phyloP scores from a whole-genome alignment of 2,113 vertebrate genomes.

The Hippocampus mohnikei region DNA sequence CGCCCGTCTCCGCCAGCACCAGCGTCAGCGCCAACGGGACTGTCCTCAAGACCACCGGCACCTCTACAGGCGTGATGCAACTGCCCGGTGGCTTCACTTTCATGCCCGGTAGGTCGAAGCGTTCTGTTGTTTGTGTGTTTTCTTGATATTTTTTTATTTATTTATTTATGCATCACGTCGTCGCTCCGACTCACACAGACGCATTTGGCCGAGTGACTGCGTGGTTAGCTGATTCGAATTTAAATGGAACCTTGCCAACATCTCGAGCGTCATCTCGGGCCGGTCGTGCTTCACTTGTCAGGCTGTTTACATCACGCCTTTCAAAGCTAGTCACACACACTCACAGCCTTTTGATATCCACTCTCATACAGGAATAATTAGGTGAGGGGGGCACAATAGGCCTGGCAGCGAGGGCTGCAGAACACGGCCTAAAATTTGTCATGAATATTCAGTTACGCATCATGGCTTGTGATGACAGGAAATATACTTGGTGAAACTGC shows the following conservation, averaged over 20 bases:
- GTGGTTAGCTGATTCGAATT: constrained; percentile 52
- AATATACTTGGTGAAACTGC: constrained; percentile 31
- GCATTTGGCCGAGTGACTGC: constrained; percentile 23
- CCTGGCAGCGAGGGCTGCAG: constrained; percentile 39
- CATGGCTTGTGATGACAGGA: constrained; percentile 41
- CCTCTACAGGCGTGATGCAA: constrained; percentile 88
- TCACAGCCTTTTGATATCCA: constrained; percentile 61
- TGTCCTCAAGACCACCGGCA: constrained; percentile 86
- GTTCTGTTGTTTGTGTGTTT: constrained; percentile 6
- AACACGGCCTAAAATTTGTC: constrained; percentile 62
- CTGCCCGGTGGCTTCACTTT: constrained; percentile 92
- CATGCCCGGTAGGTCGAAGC: constrained; percentile 85
- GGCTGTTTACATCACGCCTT: constrained; percentile 44
- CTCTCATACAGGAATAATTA: constrained; percentile 65
- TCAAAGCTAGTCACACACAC: constrained; percentile 28
- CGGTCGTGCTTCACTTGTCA: constrained; percentile 9
- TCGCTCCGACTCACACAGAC: constrained; percentile 2
- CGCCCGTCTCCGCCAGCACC: constrained; percentile 84
- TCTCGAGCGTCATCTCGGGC: constrained; percentile 21
- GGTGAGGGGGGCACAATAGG: constrained; percentile 61
- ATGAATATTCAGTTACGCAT: constrained; percentile 74
- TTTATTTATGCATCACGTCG: neutral
- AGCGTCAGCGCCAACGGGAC: constrained; percentile 91
- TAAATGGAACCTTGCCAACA: constrained; percentile 38
- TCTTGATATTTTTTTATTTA: no score